Evolutionary conservation across 2,888 invertebrate species (phyloP).

Genomic region (Melieria crassipennis): DNA sequence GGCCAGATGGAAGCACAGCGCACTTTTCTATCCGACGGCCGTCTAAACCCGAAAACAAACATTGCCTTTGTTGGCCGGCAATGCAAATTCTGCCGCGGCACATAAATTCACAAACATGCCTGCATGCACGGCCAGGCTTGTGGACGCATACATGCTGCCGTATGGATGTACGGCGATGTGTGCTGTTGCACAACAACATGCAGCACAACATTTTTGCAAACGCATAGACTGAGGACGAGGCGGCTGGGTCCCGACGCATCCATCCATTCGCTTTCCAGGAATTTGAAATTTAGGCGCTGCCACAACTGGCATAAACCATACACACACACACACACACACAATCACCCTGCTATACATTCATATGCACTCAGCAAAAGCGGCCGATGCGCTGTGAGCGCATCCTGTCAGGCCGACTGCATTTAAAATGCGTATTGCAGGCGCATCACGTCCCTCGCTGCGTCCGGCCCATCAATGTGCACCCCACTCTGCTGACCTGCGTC

Average conservation of each 20-base stretch:
- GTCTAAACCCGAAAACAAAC: conserved; percentile 30
- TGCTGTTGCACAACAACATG: not conserved
- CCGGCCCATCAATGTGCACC: conserved; percentile 7
- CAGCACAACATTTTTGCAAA: conserved; percentile 3
- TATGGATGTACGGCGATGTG: not conserved
- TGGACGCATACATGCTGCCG: not conserved
- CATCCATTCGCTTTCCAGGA: not conserved
- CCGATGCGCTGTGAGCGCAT: no score
- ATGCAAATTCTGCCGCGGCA: conserved; percentile 20
- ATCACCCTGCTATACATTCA: no score
- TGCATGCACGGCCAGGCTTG: not conserved
- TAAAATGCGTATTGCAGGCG: conserved; percentile 40
- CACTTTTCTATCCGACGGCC: no score
- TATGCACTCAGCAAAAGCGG: no score
- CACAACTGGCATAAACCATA: not conserved
- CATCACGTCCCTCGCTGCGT: conserved; percentile 46
- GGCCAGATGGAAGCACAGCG: no score
- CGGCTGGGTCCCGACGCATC: not conserved
- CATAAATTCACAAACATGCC: not conserved
- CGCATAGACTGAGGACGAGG: not conserved
- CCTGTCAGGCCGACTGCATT: not conserved
- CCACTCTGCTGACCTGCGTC: not conserved
- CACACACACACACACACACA: not conserved
- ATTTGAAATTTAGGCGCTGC: conserved; percentile 30
- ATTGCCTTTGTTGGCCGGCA: conserved; percentile 25